Base-by-base conservation (phyloP, 2,797 vertebrate species). In the Liparis tanakae region DNA sequence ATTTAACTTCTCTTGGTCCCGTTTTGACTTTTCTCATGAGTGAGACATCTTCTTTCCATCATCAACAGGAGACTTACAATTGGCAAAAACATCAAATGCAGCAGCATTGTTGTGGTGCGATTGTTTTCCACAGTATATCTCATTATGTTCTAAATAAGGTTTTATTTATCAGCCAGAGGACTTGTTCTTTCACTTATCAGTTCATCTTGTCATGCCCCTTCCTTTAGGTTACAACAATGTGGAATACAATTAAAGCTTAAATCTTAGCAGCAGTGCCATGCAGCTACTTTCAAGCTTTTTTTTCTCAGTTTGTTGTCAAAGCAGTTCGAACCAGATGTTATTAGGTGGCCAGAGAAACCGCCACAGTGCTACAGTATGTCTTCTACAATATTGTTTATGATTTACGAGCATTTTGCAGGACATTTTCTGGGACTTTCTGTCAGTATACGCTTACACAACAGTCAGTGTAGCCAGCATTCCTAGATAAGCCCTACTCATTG, bases 21-120 rank as follows among this genome's bases (percentile, higher is more conserved):
- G 25, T 76, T 83, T 82, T 63, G 43, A 64, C 59, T 10, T 1
- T 33, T 74, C 70, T 68, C 67, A 83, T 53, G 43, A 67, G 53
- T 66, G 53, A 46, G 36, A 53, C 63, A 82, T 72, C 56, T 70
- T 78, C 73, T 82, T 78, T 59, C 66, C 56, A 83, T 85, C 70
- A 78, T 68, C 61, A 78, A 79, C 72, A 72, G 67, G 59, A 74
- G 36, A 77, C 9, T 15, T 39, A 39, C 34, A 77, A 65, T 85
- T 85, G 79, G 44, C 44, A 66, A 64, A 60, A 79, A 66, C 73
- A 83, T 70, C 72, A 82, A 72, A 88, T 82, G 53, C 54, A 66
- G 58, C 70, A 48, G 4, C 53, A 22, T 67, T 44, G 7, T 62
- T 60, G 60, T 51, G 67, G 44, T 51, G 34, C 65, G 67, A 57